Evolutionary conservation across 35 echinoderm and acorn worm genomes (phyloP), one percentile per base, ranked within the genome.

Genomic region (Acanthaster planci): DNA sequence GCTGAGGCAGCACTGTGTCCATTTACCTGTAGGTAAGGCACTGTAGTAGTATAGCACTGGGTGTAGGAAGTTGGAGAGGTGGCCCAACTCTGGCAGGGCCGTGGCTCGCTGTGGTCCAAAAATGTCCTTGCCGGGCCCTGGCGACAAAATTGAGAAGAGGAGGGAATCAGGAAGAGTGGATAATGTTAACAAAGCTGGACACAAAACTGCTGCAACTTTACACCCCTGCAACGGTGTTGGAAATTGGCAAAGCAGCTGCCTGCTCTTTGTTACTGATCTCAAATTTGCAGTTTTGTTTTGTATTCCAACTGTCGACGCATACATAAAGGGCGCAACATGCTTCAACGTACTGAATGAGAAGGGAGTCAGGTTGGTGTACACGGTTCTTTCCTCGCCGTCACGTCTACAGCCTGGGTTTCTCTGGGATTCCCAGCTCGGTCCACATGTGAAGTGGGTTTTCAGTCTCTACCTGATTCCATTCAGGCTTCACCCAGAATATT

Each of bases 31-130:
- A 21, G 96, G 96, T 53, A 99, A 50, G 37, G 17, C 26, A 38
- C 88, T 80, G 67, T 94, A 99, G 77, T 93, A 91, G 67, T 99
- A 99, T 16, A 99, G 54, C 1, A 99, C 96, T 31, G 96, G 96
- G 76, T 99, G 96, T 0, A 99, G 86, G 76, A 99, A 99, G 79
- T 99, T 99, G 39, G 92, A 94, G 10, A 81, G 30, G 76, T 99
- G 96, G 32, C 88, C 96, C 34, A 91, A 86, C 23, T 67, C 72
- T 1, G 96, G 96, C 4, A 94, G 91, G 37, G 92, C 88, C 0
- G 86, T 93, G 1, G 96, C 92, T 79, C 96, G 68, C 17, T 91
- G 53, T 5, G 50, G 57, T 30, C 89, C 76, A 60, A 99, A 99
- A 21, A 89, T 58, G 75, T 99, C 96, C 37, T 91, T 82, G 16